Base-by-base conservation (phyloP, 2,888 invertebrate species). In the Ormyrus rosae region DNA sequence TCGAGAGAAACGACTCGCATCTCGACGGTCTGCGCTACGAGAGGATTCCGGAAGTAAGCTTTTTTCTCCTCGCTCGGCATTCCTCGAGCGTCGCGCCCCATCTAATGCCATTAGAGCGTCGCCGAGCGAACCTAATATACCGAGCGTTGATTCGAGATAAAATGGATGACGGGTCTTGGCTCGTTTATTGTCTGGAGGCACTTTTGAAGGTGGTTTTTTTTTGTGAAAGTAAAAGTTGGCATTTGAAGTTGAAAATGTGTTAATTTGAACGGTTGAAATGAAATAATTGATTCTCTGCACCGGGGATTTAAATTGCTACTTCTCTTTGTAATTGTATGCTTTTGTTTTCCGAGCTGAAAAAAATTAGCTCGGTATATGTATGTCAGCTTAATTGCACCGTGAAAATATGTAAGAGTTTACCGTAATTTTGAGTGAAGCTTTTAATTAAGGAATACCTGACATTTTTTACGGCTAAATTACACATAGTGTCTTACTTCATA, bases 1-100 rank as follows among this genome's bases (percentile, higher is more conserved):
- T 95, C 83, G 93, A 95, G 48, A 67, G 94, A 71, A 96, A 96
- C 88, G 93, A 94, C 65, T 94, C 96, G 78, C 94, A 95, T 86
- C 83, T 81, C 65, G 84, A 84, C 74, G 84, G 84, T 78, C 60
- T 86, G 65, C 83, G 82, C 34, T 96, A 96, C 89, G 94, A 96
- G 84, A 96, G 96, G 91, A 91, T 96, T 88, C 92, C 93, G 74
- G 92, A 95, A 93, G 96, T 96, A 91, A 7, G 81, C 13, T 11
- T 1, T 63, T 10, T 68, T 53, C 58, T 9, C 19, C 13, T 7
- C 34, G 11, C 34, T 71, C 53, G 45, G 10, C 51, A 71, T 71
- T 71, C 71, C 61, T 1, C 50, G 10, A 8, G 45, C 51, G 71
- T 61, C 6, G 46, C 46, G 58, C 19, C 46, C 58, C 45, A 0